Percentiles rank a stretch among this genome's conserved stretches.
phyloP scores from a whole-genome alignment of 2,113 vertebrate genomes.

The Naja naja region DNA sequence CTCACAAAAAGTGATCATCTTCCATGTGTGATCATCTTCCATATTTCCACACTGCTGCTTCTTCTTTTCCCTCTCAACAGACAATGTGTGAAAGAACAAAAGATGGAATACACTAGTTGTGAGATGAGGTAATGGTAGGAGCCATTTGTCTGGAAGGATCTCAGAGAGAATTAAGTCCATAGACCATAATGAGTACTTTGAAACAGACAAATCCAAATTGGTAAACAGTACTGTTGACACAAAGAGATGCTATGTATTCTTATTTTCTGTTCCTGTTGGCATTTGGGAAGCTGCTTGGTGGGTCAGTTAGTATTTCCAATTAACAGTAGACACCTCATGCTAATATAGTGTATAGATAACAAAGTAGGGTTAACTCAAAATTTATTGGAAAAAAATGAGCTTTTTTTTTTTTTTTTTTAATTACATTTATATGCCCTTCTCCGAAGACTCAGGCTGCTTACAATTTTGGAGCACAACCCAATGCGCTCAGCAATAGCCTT shows the following conservation, averaged over 20 bases:
- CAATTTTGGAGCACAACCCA: no score
- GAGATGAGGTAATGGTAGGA: background rate
- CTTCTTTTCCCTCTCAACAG: background rate
- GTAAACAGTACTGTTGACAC: background rate
- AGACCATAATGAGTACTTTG: background rate
- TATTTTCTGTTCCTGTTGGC: background rate
- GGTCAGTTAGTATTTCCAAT: background rate
- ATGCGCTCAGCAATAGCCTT: no score
- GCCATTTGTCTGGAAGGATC: background rate
- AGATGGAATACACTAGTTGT: background rate
- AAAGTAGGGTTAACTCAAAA: background rate
- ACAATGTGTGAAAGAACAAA: background rate
- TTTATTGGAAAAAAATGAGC: background rate
- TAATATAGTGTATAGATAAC: background rate
- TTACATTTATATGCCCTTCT: no score
- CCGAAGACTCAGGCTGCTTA: no score
- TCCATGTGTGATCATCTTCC: background rate
- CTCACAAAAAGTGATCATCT: background rate
- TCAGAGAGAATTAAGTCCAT: background rate
- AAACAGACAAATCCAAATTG: background rate
- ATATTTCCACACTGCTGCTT: background rate
- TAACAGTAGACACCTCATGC: background rate
- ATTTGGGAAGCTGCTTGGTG: background rate
- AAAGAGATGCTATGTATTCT: background rate
- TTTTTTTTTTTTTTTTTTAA: no score